Evolutionary conservation across 1,140 invertebrate species (phyloP).

Genomic region (Diabrotica virgifera): DNA sequence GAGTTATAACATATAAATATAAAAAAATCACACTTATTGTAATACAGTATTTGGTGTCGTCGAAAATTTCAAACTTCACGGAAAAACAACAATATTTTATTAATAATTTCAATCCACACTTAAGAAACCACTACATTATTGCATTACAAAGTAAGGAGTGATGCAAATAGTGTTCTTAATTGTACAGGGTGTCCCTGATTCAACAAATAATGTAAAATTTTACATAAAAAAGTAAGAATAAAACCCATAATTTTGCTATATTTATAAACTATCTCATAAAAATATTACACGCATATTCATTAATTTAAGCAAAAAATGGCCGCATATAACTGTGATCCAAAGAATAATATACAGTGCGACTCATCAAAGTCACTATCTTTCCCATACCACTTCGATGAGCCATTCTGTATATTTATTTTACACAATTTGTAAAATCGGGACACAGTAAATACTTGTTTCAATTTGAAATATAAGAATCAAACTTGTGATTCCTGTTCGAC

Average conservation of each 20-base stretch:
- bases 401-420: neutral
- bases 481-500: too few relatives aligned
- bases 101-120: too few relatives aligned
- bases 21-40: constrained; percentile 4
- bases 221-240: too few relatives aligned
- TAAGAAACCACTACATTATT: too few relatives aligned
- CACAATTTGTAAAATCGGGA: too few relatives aligned
- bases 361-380: too few relatives aligned
- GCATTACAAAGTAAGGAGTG: too few relatives aligned
- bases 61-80: neutral
- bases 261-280: too few relatives aligned
- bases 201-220: too few relatives aligned
- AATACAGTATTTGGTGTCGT: neutral
- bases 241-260: too few relatives aligned
- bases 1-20: constrained; percentile 13
- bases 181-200: too few relatives aligned
- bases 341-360: neutral
- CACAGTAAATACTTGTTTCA: neutral
- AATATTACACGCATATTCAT: neutral
- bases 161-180: too few relatives aligned
- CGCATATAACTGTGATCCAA: neutral
- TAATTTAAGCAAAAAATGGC: neutral
- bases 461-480: neutral
- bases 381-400: neutral
- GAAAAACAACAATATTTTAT: neutral